These are phyloP conservation scores for Drosophila anomelani DNA, from an alignment of 2,888 invertebrate genomes.

Conservation along the genomic window DNA sequence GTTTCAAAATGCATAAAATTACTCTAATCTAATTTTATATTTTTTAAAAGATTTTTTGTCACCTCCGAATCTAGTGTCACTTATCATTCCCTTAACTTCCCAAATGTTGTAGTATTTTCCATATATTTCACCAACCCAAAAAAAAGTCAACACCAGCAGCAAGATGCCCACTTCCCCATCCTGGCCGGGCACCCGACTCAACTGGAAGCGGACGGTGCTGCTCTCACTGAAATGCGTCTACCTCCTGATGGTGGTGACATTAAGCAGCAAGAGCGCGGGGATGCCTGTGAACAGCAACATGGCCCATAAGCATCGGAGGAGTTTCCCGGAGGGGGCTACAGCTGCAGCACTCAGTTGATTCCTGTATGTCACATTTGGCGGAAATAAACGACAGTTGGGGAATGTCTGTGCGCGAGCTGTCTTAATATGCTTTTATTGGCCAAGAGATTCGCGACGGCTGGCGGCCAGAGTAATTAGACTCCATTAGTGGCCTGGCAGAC, in stretches of 20 bases:
- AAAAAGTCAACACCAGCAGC: not conserved
- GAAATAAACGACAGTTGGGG: constrained; percentile 40
- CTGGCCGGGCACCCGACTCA: constrained; percentile 19
- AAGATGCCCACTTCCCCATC: constrained; percentile 20
- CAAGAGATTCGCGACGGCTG: constrained; percentile 54
- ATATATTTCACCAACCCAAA: not conserved
- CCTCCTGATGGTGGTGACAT: constrained; percentile 35
- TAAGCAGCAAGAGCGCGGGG: constrained; percentile 1
- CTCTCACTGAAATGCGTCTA: constrained; percentile 39
- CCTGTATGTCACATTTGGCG: constrained; percentile 18
- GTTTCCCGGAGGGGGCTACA: not conserved
- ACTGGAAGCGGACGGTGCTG: constrained; percentile 33
- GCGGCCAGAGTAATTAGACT: constrained; percentile 73
- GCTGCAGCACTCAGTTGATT: constrained; percentile 11
- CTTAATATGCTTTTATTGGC: constrained; percentile 74
- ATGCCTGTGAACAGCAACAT: constrained; percentile 3
- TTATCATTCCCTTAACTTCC: not conserved
- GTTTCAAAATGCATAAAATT: too few relatives aligned
- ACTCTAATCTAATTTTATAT: too few relatives aligned
- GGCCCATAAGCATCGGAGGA: not conserved
- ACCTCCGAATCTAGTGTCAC: not conserved
- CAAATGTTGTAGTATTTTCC: not conserved
- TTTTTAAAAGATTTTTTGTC: not conserved
- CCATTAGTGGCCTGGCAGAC: constrained; percentile 65
- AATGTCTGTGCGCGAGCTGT: constrained; percentile 45